phyloP scores from a whole-genome alignment of 1,140 invertebrate species.

The Oryzaephilus surinamensis region DNA sequence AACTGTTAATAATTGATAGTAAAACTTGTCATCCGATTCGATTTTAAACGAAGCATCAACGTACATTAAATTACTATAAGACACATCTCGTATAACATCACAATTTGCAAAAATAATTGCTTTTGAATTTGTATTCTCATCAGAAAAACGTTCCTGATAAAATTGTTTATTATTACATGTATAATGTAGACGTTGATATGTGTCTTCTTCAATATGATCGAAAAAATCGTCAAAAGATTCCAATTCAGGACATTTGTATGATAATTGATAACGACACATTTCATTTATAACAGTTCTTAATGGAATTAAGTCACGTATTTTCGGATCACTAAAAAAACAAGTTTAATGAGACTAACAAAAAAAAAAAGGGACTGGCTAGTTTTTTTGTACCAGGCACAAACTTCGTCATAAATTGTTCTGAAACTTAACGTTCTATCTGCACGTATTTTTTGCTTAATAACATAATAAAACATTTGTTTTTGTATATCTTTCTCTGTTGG shows the following conservation, averaged over 20 bases:
- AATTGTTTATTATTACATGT: constrained; percentile 24
- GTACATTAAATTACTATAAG: constrained; percentile 26
- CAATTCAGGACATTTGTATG: constrained; percentile 11
- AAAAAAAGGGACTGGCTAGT: not conserved
- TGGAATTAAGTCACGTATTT: constrained; percentile 20
- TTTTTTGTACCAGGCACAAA: constrained; percentile 15
- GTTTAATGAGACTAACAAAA: constrained; percentile 9
- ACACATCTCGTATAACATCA: constrained; percentile 20
- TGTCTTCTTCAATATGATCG: constrained; percentile 24
- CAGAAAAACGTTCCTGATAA: constrained; percentile 24
- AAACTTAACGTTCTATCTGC: constrained; percentile 26
- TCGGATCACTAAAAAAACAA: constrained; percentile 25
- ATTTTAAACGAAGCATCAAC: constrained; percentile 29
- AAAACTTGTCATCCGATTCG: constrained; percentile 22
- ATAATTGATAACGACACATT: constrained; percentile 23
- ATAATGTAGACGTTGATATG: constrained; percentile 25
- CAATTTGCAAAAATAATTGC: constrained; percentile 27
- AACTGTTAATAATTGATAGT: constrained; percentile 26
- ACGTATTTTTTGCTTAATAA: constrained; percentile 26
- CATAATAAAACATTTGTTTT: constrained; percentile 26
- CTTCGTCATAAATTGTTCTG: constrained; percentile 23
- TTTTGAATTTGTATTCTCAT: constrained; percentile 19
- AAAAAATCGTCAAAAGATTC: constrained; percentile 25
- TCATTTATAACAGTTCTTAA: constrained; percentile 24
- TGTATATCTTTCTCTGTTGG: constrained; percentile 14